Evolutionary conservation across 2,888 invertebrate species (phyloP), one percentile per base, ranked within the genome.

Genomic region (Aleiodes alternator): DNA sequence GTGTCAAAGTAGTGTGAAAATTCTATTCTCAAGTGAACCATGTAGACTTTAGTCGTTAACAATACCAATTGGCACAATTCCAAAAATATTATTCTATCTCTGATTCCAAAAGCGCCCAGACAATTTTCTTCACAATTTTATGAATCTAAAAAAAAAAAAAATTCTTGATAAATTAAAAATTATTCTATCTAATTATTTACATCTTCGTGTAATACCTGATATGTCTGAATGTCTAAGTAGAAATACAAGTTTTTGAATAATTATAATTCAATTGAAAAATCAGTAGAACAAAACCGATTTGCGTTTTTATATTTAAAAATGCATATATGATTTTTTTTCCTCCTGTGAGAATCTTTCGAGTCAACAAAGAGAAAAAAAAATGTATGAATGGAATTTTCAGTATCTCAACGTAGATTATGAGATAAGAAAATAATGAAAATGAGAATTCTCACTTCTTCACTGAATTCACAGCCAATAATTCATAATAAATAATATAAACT

Each of bases 51-150:
- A 64, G 64, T 16, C 64, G 64, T 48, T 29, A 14, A 64, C 43
- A 64, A 64, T n/a, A 43, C 23, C 43, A 16, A 29, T 23, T 64
- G 64, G 64, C 43, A 64, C 43, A 11, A 48, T 64, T 43, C 64
- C 64, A 64, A 64, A 64, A 64, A 64, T 64, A 43, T 64, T 43
- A 64, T 64, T 43, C 64, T 64, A 64, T 64, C 64, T 64, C 43
- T 64, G 16, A 64, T 64, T 64, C 23, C 48, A 43, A 43, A 43
- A 43, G 3, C 43, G 43, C 43, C 43, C 43, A 43, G 7, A 7
- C 43, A 43, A 43, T 43, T 43, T 43, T 11, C 43, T 43, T 43
- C 43, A 43, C 43, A 43, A 8, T 43, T 43, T 43, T 9, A 43
- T 9, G 9, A 43, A 43, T 11, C 43, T 9, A 3, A 43, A 11